These are phyloP conservation scores for Argyra leucocephala DNA, from an alignment of 2,888 invertebrate genomes.

Conservation along the genomic window DNA sequence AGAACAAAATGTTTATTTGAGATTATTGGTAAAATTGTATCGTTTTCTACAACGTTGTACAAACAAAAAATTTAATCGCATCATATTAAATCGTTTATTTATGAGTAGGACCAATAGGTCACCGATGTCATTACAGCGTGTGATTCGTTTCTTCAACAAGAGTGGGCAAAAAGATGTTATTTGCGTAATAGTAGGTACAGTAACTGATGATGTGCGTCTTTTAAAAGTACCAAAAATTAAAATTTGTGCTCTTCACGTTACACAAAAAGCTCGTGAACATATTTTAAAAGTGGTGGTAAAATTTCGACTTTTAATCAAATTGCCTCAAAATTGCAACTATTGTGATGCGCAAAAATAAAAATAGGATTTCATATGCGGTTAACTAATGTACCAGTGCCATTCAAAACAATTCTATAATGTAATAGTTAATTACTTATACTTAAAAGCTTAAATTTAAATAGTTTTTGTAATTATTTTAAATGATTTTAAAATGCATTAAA, in stretches of 20 bases:
- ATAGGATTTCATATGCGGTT: too few species aligned
- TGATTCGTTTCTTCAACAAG: slow-evolving; percentile 79
- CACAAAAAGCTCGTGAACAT: slow-evolving; percentile 88
- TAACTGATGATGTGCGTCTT: slow-evolving; percentile 91
- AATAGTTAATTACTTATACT: too few species aligned
- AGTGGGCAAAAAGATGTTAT: slow-evolving; percentile 73
- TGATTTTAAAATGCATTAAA: too few species aligned
- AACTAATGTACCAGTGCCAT: too few species aligned
- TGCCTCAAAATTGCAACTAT: slow-evolving; percentile 82
- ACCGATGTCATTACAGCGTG: slow-evolving; percentile 82
- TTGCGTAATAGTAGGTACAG: slow-evolving; percentile 88
- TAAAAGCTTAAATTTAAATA: too few species aligned
- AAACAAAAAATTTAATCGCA: slow-evolving; percentile 90
- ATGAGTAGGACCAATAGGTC: slow-evolving; percentile 96
- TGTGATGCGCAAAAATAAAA: too few species aligned
- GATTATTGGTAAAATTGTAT: slow-evolving; percentile 95
- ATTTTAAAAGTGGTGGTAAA: slow-evolving; percentile 92
- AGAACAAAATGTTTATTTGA: slow-evolving; percentile 97
- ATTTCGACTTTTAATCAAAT: slow-evolving; percentile 96
- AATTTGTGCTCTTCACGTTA: slow-evolving; percentile 88
- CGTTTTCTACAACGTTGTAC: slow-evolving; percentile 94
- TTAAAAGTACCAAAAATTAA: slow-evolving; percentile 85
- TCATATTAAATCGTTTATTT: slow-evolving; percentile 86
- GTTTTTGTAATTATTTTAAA: too few species aligned
- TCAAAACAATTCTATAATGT: too few species aligned